Conservation (phyloP, 1,140 invertebrate species). For the Formica exsecta region DNA sequence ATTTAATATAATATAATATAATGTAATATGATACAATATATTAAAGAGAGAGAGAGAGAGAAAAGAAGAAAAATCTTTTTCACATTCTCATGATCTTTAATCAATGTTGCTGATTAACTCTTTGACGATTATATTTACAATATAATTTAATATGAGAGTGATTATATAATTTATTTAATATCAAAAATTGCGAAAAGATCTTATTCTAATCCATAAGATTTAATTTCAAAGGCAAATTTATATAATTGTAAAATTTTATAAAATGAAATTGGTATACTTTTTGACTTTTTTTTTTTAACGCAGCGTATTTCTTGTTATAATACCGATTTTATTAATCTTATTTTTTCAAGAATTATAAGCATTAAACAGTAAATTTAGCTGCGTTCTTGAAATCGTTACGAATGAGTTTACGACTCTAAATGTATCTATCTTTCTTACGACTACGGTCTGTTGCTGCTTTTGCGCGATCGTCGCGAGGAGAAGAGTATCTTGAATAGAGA, state of each 20-base stretch:
- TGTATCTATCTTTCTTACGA: constrained; percentile 44
- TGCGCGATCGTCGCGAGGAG: constrained; percentile 11
- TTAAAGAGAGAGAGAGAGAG: not conserved
- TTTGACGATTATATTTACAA: not conserved
- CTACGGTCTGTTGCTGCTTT: not conserved
- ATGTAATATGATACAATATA: not conserved
- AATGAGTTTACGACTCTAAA: constrained; percentile 51
- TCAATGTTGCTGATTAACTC: not conserved
- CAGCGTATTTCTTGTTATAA: no score
- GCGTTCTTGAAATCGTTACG: constrained; percentile 24
- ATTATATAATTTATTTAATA: constrained; percentile 7
- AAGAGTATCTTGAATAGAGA: constrained; percentile 2
- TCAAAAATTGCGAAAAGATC: not conserved
- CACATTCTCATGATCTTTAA: not conserved
- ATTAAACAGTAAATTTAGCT: constrained; percentile 48
- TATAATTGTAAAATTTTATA: not conserved
- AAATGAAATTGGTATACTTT: not conserved
- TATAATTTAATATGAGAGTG: not conserved
- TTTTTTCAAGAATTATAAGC: constrained; percentile 33
- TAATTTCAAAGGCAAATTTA: no score
- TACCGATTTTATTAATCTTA: constrained; percentile 9
- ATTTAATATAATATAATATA: not conserved
- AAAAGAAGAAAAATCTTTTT: not conserved
- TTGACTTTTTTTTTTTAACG: not conserved
- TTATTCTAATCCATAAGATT: not conserved